Conservation (phyloP, 2,113 vertebrate genomes). For the Coreoperca whiteheadi region DNA sequence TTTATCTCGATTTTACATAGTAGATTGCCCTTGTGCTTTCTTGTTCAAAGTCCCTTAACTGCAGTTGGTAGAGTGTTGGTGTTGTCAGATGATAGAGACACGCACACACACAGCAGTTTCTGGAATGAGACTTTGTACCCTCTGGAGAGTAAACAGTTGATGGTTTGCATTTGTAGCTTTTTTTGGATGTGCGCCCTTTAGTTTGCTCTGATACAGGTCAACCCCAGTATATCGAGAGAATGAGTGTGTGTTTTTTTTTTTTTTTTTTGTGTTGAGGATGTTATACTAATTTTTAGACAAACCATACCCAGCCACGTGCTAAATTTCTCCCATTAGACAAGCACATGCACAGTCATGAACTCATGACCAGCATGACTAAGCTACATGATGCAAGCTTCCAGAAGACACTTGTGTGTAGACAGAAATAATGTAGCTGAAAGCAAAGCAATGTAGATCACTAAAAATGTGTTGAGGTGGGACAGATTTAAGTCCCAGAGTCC, state of each 20-base stretch:
- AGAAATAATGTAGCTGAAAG: constrained; percentile 37
- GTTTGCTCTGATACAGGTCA: constrained; percentile 17
- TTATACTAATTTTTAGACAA: constrained; percentile 5
- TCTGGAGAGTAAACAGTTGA: constrained; percentile 67
- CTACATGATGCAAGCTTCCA: constrained; percentile 50
- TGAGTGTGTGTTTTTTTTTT: neutral
- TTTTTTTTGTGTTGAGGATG: constrained; percentile 12
- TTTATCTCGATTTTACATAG: neutral
- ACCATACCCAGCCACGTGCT: neutral
- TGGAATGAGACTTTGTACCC: constrained; percentile 78
- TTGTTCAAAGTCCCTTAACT: constrained; percentile 16
- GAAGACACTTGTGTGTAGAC: constrained; percentile 9
- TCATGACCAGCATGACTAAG: constrained; percentile 70
- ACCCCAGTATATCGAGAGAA: neutral
- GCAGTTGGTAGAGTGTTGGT: neutral
- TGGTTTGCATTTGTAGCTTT: constrained; percentile 54
- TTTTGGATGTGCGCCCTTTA: constrained; percentile 32
- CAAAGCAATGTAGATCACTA: constrained; percentile 17
- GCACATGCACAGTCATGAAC: constrained; percentile 36
- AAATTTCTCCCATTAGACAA: constrained; percentile 2
- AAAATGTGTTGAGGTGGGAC: constrained; percentile 24
- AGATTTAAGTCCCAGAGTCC: constrained; percentile 12
- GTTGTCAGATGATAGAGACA: constrained; percentile 16
- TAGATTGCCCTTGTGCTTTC: neutral
- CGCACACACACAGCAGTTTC: neutral